Evolutionary conservation across 2,113 vertebrate species (phyloP), one percentile per base, ranked within the genome.

Genomic region (Hyla sarda): DNA sequence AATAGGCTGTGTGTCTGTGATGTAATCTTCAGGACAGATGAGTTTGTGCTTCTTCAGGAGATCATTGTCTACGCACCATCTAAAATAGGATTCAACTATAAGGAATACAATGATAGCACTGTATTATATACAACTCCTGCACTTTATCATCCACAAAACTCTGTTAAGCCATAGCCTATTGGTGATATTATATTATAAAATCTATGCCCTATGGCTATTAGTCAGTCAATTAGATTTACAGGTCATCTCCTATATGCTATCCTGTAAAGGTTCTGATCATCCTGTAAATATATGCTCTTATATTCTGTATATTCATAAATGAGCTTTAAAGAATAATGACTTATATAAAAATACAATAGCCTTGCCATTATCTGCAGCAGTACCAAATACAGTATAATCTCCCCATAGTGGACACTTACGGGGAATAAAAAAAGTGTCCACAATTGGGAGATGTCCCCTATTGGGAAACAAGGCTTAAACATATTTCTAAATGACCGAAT

Each of bases 1-100:
- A 79, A 92, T 58, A 2, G 90, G 90, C 10, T 37, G 60, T 6
- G 87, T 87, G 2, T 92, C 89, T 0, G 85, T 89, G 88, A 95
- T 93, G 88, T 97, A 99, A 90, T 97, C 96, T 11, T 93, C 89
- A 0, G 96, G 97, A 62, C 93, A 94, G 87, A 95, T 96, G 88
- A 99, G 89, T 87, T 95, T 90, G 79, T 96, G 91, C 52, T 89
- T 94, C 90, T 89, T 90, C 0, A 99, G 95, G 72, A 98, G 89
- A 17, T 93, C 87, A 0, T 88, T 93, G 91, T 99, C 94, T 56
- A 97, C 92, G 84, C 94, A 96, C 93, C 93, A 93, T 65, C 89
- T 88, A 87, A 97, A 96, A 52, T 92, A 86, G 0, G 95, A 94
- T 71, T 94, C 90, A 86, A 95, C 97, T 98, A 84, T 23, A 89